phyloP scores from a whole-genome alignment of 2,888 invertebrate species.

The Platerodrilus igneus region DNA sequence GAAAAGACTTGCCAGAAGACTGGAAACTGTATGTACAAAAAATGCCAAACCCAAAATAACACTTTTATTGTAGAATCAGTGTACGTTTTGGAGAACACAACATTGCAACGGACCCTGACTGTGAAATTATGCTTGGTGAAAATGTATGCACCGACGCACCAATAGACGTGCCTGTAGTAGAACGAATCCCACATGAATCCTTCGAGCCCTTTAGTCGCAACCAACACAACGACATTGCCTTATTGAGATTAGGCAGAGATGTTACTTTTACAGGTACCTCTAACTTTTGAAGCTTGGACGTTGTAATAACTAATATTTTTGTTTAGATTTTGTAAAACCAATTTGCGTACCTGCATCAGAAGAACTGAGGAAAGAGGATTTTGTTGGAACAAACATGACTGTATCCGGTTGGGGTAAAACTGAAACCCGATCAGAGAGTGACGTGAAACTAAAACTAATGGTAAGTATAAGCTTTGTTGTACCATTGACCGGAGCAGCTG shows the following conservation, averaged over 20 bases:
- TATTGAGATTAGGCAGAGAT: slow-evolving; percentile 56
- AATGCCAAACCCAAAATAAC: no score
- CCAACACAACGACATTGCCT: slow-evolving; percentile 67
- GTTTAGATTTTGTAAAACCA: slow-evolving; percentile 55
- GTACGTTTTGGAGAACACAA: no score
- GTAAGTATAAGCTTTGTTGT: no score
- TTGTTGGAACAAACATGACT: slow-evolving; percentile 47
- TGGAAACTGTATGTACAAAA: no score
- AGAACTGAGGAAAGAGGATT: no score
- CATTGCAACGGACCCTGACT: no score
- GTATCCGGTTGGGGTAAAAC: slow-evolving; percentile 66
- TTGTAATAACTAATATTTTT: no score
- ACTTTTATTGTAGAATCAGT: no score
- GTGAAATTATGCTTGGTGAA: no score
- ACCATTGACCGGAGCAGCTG: no score
- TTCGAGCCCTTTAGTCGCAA: slow-evolving; percentile 56
- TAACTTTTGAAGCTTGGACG: background rate
- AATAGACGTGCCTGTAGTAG: slow-evolving; percentile 58
- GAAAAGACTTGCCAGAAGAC: no score
- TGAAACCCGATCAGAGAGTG: slow-evolving; percentile 49
- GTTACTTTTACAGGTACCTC: slow-evolving; percentile 53
- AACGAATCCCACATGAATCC: slow-evolving; percentile 59
- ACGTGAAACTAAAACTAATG: slow-evolving; percentile 50
- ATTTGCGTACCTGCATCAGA: slow-evolving; percentile 65
- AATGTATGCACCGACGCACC: slow-evolving; percentile 61